These are phyloP conservation scores for Sciaenops ocellatus DNA, from an alignment of 2,797 vertebrate species.

Conservation along the genomic window DNA sequence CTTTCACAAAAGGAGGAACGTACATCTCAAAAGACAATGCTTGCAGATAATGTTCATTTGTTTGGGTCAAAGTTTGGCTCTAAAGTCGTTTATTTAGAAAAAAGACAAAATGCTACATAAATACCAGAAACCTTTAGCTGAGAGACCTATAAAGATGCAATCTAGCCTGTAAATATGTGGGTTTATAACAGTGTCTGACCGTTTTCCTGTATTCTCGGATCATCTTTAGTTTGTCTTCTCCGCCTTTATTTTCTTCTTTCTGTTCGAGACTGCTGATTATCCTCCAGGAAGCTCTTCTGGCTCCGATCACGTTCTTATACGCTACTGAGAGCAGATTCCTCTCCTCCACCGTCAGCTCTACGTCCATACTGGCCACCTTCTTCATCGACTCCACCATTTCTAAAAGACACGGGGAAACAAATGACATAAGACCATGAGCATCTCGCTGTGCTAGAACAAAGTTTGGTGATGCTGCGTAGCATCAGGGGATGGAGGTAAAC, in stretches of 20 bases:
- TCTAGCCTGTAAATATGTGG: not conserved
- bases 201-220: slow-evolving; percentile 97
- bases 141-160: not conserved
- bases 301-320: slow-evolving; percentile 98
- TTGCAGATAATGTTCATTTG: not conserved
- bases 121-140: not conserved
- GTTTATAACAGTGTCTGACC: slow-evolving; percentile 82
- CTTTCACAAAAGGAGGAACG: not conserved
- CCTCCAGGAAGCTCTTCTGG: slow-evolving; percentile 97
- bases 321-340: slow-evolving; percentile 97
- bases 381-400: slow-evolving; percentile 99
- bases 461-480: no score
- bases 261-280: slow-evolving; percentile 99
- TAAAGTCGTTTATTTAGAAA: no score
- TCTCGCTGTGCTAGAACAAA: not conserved
- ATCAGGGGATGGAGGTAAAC: no score
- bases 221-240: slow-evolving; percentile 96
- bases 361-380: slow-evolving; percentile 93
- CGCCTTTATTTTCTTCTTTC: slow-evolving; percentile 97
- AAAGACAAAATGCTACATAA: not conserved
- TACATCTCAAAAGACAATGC: no score
- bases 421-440: not conserved
- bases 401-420: slow-evolving; percentile 60
- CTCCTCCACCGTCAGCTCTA: slow-evolving; percentile 96
- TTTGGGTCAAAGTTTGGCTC: not conserved